Conservation (phyloP, 2,888 invertebrate genomes). For the Pyrocoelia pectoralis region DNA sequence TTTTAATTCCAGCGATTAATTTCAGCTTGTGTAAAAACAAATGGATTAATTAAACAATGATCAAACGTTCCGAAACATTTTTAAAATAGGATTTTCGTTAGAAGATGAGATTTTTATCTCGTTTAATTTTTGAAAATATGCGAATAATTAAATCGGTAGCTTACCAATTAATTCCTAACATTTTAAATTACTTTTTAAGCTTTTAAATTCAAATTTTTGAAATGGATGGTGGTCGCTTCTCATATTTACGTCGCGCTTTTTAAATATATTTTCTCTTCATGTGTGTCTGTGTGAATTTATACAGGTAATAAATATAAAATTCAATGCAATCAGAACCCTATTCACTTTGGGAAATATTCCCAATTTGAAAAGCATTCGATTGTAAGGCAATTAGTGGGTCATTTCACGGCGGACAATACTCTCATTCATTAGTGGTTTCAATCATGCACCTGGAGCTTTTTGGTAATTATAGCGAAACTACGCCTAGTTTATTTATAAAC, state of each 20-base stretch:
- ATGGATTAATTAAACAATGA: slow-evolving; percentile 49
- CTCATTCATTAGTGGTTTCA: slow-evolving; percentile 56
- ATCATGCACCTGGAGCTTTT: slow-evolving; percentile 34
- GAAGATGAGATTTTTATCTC: slow-evolving; percentile 28
- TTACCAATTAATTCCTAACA: slow-evolving; percentile 23
- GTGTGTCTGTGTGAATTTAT: slow-evolving; percentile 7
- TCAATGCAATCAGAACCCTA: slow-evolving; percentile 55
- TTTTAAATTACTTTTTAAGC: slow-evolving; percentile 18
- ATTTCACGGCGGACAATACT: slow-evolving; percentile 59
- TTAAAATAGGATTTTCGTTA: slow-evolving; percentile 23
- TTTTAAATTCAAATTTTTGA: neutral
- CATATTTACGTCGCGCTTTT: neutral
- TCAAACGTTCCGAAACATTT: slow-evolving; percentile 45
- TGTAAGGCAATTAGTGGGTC: slow-evolving; percentile 59
- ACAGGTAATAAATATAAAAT: slow-evolving; percentile 37
- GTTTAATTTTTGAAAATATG: slow-evolving; percentile 24
- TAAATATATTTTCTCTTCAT: slow-evolving; percentile 4
- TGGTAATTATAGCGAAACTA: slow-evolving; percentile 21
- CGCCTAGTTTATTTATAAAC: slow-evolving; percentile 16
- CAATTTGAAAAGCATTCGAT: slow-evolving; percentile 55
- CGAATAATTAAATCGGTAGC: slow-evolving; percentile 33
- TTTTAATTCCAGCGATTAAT: slow-evolving; percentile 49
- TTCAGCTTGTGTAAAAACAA: slow-evolving; percentile 52
- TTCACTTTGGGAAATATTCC: slow-evolving; percentile 55
- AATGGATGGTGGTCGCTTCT: neutral